Percentiles rank a stretch among this genome's conserved stretches.
These are phyloP conservation scores for Zonotrichia leucophrys DNA, from an alignment of 2,113 vertebrate genomes.

Conservation along the genomic window DNA sequence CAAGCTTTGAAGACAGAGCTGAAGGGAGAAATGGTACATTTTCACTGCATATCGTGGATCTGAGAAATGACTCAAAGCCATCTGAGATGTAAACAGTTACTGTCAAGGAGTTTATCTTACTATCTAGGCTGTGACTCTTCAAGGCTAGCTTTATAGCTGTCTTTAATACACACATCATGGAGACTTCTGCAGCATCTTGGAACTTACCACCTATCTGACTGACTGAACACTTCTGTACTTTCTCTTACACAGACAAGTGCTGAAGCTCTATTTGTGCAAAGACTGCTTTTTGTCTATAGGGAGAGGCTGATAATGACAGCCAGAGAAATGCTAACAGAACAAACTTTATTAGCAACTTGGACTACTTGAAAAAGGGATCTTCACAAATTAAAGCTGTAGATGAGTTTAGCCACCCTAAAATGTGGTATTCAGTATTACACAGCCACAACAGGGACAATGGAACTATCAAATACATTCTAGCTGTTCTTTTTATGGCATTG, in stretches of 20 bases:
- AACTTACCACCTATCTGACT: neutral
- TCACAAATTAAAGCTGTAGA: slow-evolving; percentile 25
- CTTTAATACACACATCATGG: neutral
- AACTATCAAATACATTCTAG: slow-evolving; percentile 48
- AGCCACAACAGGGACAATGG: slow-evolving; percentile 43
- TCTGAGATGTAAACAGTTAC: slow-evolving; percentile 40
- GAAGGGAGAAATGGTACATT: slow-evolving; percentile 24
- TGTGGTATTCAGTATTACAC: neutral
- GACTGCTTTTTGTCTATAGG: slow-evolving; percentile 35
- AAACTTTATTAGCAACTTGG: slow-evolving; percentile 22
- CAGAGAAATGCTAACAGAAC: slow-evolving; percentile 28
- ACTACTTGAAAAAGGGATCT: neutral
- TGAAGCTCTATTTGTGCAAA: slow-evolving; percentile 65
- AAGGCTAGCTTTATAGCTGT: slow-evolving; percentile 16
- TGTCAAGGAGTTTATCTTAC: slow-evolving; percentile 23
- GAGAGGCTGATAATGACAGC: slow-evolving; percentile 23
- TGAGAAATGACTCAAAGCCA: slow-evolving; percentile 15
- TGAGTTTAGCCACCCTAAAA: slow-evolving; percentile 22
- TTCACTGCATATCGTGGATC: neutral
- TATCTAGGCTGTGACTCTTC: slow-evolving; percentile 18
- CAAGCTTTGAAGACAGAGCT: slow-evolving; percentile 17
- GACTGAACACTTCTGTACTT: neutral
- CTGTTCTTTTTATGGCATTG: slow-evolving; percentile 65
- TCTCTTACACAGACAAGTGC: slow-evolving; percentile 9
- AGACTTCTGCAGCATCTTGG: slow-evolving; percentile 9